Evolutionary conservation across 2,888 invertebrate species (phyloP), one percentile per base, ranked within the genome.

Genomic region (Papilio gigon): DNA sequence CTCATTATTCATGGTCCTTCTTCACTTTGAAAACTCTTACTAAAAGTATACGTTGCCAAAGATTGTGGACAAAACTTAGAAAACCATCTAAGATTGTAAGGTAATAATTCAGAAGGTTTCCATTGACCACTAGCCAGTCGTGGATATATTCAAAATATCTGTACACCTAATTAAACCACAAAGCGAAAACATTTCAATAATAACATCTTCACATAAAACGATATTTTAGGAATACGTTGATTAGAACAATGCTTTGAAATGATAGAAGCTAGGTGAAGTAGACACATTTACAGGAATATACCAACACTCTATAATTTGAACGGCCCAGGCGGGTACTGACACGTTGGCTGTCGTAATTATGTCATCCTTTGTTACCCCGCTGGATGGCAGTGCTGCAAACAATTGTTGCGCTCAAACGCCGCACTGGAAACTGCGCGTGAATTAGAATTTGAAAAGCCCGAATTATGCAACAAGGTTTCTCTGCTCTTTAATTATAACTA

Each of bases 381-480:
- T 59, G 58, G 64, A 64, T 68, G 68, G 68, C 63, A 58, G 50
- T 64, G 59, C 64, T 27, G 68, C 58, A 64, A 68, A 68, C 68
- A 64, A 68, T 68, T 64, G 64, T 68, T 68, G 58, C 63, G 37
- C 68, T 64, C 59, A 47, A 64, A 68, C 64, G 58, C 59, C n/a
- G 25, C 27, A 47, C 68, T 58, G 35, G 47, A 47, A 64, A 64
- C 67, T 67, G 33, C 63, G 68, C 47, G 37, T 50, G 68, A 62
- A 64, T 68, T 68, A 68, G 59, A 64, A 64, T 68, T 68, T 68
- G 63, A 59, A 68, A 68, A 68, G 68, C 64, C 58, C 42, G 44
- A 63, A 68, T 64, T 68, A 64, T 64, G 64, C 64, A 64, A 64
- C 47, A 40, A 63, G 59, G 68, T 68, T 68, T 63, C 68, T 47